Conservation (phyloP, 2,797 vertebrate genomes). For the Pangasius djambal region DNA sequence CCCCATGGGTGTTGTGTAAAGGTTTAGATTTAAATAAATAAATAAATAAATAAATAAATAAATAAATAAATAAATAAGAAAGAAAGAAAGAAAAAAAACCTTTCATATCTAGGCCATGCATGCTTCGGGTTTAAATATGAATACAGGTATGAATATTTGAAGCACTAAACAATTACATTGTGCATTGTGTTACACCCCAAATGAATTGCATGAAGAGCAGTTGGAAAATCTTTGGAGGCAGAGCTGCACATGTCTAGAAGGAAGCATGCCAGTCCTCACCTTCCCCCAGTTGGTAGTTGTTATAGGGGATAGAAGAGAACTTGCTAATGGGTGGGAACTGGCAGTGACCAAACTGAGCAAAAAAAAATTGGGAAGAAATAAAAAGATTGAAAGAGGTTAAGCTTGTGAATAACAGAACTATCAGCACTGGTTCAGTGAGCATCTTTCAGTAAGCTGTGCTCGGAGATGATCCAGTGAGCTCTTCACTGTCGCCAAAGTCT, state of each 20-base stretch:
- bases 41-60: no score
- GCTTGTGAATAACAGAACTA: neutral
- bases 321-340: neutral
- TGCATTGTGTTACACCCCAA: neutral
- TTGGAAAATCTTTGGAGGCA: neutral
- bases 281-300: neutral
- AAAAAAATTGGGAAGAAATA: neutral
- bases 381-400: neutral
- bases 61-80: no score
- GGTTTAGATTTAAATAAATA: neutral
- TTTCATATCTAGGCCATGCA: neutral
- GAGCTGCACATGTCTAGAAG: neutral
- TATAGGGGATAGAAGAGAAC: neutral
- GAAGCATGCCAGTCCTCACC: neutral
- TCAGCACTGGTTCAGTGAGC: slow-evolving; percentile 26
- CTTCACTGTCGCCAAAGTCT: slow-evolving; percentile 19
- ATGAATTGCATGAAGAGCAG: neutral
- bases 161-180: neutral
- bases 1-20: neutral
- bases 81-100: neutral
- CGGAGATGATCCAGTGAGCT: slow-evolving; percentile 24
- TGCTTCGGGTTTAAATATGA: neutral
- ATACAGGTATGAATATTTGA: neutral
- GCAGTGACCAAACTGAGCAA: neutral
- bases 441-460: slow-evolving; percentile 12